Conservation (phyloP, 2,888 invertebrate genomes). For the Punctoribates punctum region DNA sequence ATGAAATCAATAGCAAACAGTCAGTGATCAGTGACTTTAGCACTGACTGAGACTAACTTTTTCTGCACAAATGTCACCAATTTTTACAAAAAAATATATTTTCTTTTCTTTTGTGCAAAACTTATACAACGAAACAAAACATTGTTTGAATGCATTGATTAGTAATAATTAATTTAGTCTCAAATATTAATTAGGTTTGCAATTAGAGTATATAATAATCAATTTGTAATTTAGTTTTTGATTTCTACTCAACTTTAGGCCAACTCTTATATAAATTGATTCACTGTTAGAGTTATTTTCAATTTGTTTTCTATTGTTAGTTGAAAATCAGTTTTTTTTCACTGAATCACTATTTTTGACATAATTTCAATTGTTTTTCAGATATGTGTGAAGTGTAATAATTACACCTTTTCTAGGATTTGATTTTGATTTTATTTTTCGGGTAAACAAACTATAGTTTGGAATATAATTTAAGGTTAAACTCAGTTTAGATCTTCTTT, state of each 20-base stretch:
- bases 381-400: conserved; percentile 14
- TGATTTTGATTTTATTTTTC: not conserved
- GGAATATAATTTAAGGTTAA: not conserved
- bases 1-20: conserved; percentile 16
- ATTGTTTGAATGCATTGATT: not conserved
- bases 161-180: not conserved
- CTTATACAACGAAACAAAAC: conserved; percentile 5
- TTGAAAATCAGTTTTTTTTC: not conserved
- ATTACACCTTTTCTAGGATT: not conserved
- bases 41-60: not conserved
- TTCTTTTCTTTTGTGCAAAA: not conserved
- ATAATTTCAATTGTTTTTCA: conserved; percentile 4
- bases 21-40: not conserved
- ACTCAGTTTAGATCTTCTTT: too few species aligned
- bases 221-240: not conserved
- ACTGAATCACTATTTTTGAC: conserved; percentile 13
- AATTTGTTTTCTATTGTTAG: not conserved
- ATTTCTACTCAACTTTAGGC: not conserved
- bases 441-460: not conserved
- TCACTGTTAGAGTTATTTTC: not conserved
- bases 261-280: not conserved
- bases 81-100: not conserved
- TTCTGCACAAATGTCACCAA: not conserved
- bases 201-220: not conserved
- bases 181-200: not conserved